These are phyloP conservation scores for Rhimphoctona megacephalus DNA, from an alignment of 2,888 invertebrate species.

Conservation along the genomic window DNA sequence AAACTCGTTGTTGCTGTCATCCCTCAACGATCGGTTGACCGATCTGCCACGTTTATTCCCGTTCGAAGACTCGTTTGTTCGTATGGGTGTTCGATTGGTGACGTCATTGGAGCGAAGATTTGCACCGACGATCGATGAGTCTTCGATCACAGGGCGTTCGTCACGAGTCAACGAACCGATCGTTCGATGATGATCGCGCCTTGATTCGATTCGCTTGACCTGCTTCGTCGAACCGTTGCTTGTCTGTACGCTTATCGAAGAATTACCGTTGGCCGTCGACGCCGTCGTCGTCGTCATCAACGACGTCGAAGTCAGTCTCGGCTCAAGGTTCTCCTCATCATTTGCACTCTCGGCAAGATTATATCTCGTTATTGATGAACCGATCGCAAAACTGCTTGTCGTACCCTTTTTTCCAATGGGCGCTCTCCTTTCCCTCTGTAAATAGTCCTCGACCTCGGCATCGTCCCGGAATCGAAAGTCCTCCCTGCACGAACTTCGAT, in stretches of 20 bases:
- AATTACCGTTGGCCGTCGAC: conserved; percentile 69
- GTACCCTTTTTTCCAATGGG: conserved; percentile 40
- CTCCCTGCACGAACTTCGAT: conserved; percentile 46
- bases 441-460: conserved; percentile 53
- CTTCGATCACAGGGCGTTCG: conserved; percentile 54
- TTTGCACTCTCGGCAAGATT: conserved; percentile 50
- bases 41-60: conserved; percentile 49
- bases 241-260: conserved; percentile 46
- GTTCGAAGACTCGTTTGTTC: conserved; percentile 46
- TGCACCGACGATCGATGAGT: conserved; percentile 33
- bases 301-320: conserved; percentile 39
- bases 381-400: conserved; percentile 30
- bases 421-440: conserved; percentile 60
- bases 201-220: conserved; percentile 68
- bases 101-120: conserved; percentile 34
- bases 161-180: conserved; percentile 67
- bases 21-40: conserved; percentile 46
- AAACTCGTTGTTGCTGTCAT: conserved; percentile 50
- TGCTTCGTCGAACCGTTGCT: conserved; percentile 71
- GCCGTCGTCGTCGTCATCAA: conserved; percentile 37
- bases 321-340: conserved; percentile 42
- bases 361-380: conserved; percentile 27
- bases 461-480: conserved; percentile 58
- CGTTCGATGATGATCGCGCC: conserved; percentile 46
- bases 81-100: conserved; percentile 37